Conservation (phyloP, 2,113 vertebrate species). For the Progne subis region DNA sequence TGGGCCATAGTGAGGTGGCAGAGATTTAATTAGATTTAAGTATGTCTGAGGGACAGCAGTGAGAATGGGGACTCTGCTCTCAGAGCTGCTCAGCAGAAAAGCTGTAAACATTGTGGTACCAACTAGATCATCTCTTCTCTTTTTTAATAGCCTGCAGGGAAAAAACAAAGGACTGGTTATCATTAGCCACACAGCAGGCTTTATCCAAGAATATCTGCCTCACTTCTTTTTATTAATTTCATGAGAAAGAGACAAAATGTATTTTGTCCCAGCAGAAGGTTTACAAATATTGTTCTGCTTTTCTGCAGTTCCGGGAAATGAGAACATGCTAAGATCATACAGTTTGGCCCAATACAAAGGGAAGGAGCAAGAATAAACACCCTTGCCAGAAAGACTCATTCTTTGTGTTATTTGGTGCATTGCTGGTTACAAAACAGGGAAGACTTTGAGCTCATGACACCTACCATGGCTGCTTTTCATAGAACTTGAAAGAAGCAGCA, state of each 20-base stretch:
- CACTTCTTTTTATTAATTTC: constrained; percentile 28
- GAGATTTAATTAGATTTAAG: neutral
- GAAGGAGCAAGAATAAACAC: neutral
- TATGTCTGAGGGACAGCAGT: neutral
- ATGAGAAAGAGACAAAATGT: neutral
- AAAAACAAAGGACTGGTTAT: constrained; percentile 26
- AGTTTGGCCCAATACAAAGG: neutral
- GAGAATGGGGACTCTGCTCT: neutral
- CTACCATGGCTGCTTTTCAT: constrained; percentile 44
- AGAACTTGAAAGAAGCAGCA: constrained; percentile 27
- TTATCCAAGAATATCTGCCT: constrained; percentile 47
- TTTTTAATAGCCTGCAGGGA: constrained; percentile 2
- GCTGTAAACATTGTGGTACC: constrained; percentile 9
- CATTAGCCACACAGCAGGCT: constrained; percentile 45
- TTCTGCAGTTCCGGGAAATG: constrained; percentile 33
- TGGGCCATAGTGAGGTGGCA: neutral
- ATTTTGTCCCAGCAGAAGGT: neutral
- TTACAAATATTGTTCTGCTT: constrained; percentile 13
- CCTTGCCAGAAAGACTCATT: neutral
- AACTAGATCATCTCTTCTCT: neutral
- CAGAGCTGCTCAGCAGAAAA: constrained; percentile 3
- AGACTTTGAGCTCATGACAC: constrained; percentile 34
- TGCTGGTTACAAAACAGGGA: constrained; percentile 49
- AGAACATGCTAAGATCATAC: constrained; percentile 30
- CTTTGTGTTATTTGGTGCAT: constrained; percentile 29